Conservation (phyloP, 1,140 invertebrate species). For the Drosophila bocqueti region DNA sequence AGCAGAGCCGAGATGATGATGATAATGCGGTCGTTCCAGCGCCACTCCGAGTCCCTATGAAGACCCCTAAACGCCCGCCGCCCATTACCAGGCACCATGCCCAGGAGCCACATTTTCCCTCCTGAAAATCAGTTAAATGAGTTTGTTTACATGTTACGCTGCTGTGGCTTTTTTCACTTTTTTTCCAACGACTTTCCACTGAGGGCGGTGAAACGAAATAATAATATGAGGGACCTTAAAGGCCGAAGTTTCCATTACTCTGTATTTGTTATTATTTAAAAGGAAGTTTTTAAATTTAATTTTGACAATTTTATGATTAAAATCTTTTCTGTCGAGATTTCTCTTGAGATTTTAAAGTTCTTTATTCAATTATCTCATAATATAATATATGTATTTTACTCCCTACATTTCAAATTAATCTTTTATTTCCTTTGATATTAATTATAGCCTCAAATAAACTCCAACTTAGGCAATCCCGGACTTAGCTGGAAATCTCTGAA, state of each 20-base stretch:
- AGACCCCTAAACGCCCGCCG: constrained; percentile 13
- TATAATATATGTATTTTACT: not conserved
- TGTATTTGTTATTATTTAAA: not conserved
- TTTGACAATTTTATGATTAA: too few relatives aligned
- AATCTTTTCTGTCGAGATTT: too few relatives aligned
- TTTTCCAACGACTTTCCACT: constrained; percentile 23
- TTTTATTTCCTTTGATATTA: not conserved
- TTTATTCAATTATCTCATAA: not conserved
- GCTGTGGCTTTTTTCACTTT: constrained; percentile 21
- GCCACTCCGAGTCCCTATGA: constrained; percentile 2
- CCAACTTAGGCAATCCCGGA: not conserved
- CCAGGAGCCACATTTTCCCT: constrained; percentile 79
- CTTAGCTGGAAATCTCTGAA: not conserved
- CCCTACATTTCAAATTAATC: not conserved
- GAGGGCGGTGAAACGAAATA: constrained; percentile 45
- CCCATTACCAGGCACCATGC: constrained; percentile 50
- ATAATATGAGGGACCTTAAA: constrained; percentile 14
- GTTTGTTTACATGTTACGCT: constrained; percentile 79
- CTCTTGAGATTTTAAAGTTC: too few relatives aligned
- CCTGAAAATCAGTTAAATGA: constrained; percentile 82
- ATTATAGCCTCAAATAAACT: not conserved
- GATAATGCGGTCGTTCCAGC: constrained; percentile 52
- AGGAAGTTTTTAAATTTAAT: too few relatives aligned
- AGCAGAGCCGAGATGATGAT: constrained; percentile 44
- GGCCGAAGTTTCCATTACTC: constrained; percentile 12